A percentile compares a stretch with the other conserved stretches of the same genome.
phyloP scores from a whole-genome alignment of 2,888 invertebrate genomes.

The Noctua comes region DNA sequence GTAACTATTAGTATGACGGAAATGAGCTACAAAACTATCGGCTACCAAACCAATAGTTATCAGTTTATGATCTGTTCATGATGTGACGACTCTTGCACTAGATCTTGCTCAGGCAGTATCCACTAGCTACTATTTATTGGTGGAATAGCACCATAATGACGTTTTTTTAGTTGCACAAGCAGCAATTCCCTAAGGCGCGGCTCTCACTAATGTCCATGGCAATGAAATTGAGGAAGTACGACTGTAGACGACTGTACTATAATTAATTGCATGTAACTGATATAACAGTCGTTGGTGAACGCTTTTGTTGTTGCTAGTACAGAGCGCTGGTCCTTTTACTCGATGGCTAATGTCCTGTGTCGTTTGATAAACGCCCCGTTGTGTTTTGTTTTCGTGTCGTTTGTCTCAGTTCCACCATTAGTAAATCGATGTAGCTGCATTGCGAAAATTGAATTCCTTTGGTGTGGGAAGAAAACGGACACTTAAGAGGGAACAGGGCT shows the following conservation, averaged over 20 bases:
- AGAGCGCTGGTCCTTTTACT: slow-evolving; percentile 48
- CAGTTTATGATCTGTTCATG: slow-evolving; percentile 41
- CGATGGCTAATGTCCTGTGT: slow-evolving; percentile 51
- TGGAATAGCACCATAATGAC: slow-evolving; percentile 34
- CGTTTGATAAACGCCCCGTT: slow-evolving; percentile 48
- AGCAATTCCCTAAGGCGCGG: slow-evolving; percentile 51
- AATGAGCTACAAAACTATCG: slow-evolving; percentile 36
- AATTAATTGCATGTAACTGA: slow-evolving; percentile 65
- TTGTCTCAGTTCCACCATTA: slow-evolving; percentile 45
- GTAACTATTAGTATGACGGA: slow-evolving; percentile 31
- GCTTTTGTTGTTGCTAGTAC: slow-evolving; percentile 59
- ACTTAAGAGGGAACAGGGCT: background rate
- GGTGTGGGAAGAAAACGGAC: slow-evolving; percentile 29
- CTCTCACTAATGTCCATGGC: slow-evolving; percentile 56
- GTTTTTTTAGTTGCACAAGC: slow-evolving; percentile 57
- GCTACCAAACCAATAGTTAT: slow-evolving; percentile 12
- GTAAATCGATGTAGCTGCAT: slow-evolving; percentile 41
- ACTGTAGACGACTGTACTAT: slow-evolving; percentile 57
- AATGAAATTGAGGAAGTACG: slow-evolving; percentile 60
- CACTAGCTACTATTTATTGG: slow-evolving; percentile 13
- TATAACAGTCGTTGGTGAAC: slow-evolving; percentile 48
- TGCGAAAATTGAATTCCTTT: slow-evolving; percentile 39
- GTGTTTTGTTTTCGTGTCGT: slow-evolving; percentile 56
- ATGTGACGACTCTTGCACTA: slow-evolving; percentile 42
- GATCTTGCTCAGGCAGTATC: slow-evolving; percentile 23